Base-by-base conservation (phyloP, 2,888 invertebrate species). In the Tipula confusa region DNA sequence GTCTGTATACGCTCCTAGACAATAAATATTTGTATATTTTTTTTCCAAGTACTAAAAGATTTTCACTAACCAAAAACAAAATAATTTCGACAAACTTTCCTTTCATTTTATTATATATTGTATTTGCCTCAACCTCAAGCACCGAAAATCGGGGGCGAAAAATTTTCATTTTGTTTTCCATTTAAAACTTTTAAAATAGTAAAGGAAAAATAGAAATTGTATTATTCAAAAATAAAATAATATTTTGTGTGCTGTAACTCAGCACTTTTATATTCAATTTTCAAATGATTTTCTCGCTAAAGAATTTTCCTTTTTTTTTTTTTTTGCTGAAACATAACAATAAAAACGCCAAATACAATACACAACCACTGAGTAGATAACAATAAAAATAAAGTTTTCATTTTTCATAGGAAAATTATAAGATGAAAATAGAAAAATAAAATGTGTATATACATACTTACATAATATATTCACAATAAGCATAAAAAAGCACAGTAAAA, bases 221-320 rank as follows among this genome's bases (percentile, higher is more conserved):
- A 11, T 64, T 64, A 64, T 64, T 64, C 64, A 64, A 64, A n/a
- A n/a, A n/a, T n/a, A n/a, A n/a, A 64, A 64, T 64, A 64, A 64
- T 64, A 64, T 64, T 64, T 64, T 64, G 64, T 48, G 11, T 18
- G 15, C 13, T 38, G 18, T 24, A 18, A 64, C 64, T 64, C 64
- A 64, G 64, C 24, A 24, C 24, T 43, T 5, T 64, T 64, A 24
- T 64, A 24, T 64, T 64, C 64, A 64, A 64, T 64, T 64, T 64
- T 64, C 64, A 24, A 64, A 18, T 64, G 9, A 64, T 64, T 64
- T 64, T 64, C 64, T 24, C 64, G n/a, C 24, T n/a, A 24, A 64
- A 11, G 64, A 64, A 64, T 64, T 64, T 64, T n/a, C n/a, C n/a
- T n/a, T n/a, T n/a, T n/a, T n/a, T n/a, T n/a, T n/a, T n/a, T n/a